Percentiles rank a stretch among this genome's conserved stretches.
phyloP scores from a whole-genome alignment of 2,113 vertebrate genomes.

The Bubalus kerabau region DNA sequence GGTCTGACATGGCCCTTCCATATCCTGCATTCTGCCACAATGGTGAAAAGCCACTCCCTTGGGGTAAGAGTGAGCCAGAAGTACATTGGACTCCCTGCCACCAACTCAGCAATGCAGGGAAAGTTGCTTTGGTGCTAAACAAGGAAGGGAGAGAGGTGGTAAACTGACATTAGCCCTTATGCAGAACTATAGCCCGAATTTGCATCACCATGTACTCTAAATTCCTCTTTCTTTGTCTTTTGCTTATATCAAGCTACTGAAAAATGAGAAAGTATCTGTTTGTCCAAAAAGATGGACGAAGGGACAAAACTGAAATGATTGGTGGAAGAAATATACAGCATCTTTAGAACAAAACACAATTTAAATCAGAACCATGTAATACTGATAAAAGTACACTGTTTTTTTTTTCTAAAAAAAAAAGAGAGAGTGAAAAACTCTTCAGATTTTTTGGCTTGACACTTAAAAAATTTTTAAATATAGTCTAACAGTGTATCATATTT shows the following conservation, averaged over 20 bases:
- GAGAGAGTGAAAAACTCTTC: not conserved
- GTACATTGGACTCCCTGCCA: accelerated
- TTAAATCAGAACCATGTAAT: not conserved
- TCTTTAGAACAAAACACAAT: not conserved
- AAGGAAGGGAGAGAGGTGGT: not conserved
- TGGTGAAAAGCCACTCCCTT: not conserved
- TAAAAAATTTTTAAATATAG: not conserved
- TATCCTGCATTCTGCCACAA: not conserved
- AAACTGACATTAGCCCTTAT: not conserved
- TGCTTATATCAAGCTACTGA: not conserved
- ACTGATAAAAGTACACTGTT: not conserved
- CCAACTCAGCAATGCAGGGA: not conserved
- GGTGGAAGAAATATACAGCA: not conserved
- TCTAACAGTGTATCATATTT: not conserved
- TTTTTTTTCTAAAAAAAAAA: not conserved
- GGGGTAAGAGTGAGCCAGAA: not conserved
- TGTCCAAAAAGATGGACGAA: too few relatives aligned
- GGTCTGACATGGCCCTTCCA: not conserved
- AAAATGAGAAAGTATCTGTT: not conserved
- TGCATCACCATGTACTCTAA: too few relatives aligned
- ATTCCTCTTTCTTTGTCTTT: not conserved
- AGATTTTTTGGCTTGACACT: not conserved
- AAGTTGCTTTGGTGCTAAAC: not conserved
- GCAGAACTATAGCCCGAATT: not conserved
- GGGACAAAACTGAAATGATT: not conserved